Conservation (phyloP, 2,797 vertebrate species). For the Poliocrania exsul region DNA sequence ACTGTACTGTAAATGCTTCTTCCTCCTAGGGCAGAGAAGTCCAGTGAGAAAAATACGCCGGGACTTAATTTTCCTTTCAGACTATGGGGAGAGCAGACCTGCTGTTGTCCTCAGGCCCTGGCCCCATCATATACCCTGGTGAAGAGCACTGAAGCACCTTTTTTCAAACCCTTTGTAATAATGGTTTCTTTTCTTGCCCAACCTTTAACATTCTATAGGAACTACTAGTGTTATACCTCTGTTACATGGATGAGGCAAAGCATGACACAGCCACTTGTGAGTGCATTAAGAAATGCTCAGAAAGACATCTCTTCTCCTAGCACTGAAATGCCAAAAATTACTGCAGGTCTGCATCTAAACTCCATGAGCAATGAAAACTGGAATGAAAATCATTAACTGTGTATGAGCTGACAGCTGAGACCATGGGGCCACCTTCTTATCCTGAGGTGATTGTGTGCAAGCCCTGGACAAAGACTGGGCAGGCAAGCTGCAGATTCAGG, state of each 20-base stretch:
- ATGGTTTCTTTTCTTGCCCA: neutral
- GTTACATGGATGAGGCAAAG: neutral
- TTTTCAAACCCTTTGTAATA: neutral
- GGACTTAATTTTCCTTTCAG: neutral
- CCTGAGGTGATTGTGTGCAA: neutral
- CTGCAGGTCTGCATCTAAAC: neutral
- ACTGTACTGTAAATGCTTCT: neutral
- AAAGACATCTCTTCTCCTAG: neutral
- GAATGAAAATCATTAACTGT: neutral
- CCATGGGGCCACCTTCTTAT: neutral
- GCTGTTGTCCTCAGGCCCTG: neutral
- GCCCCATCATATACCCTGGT: neutral
- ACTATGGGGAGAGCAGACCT: neutral
- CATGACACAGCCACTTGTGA: neutral
- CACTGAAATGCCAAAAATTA: neutral
- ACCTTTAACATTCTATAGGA: neutral
- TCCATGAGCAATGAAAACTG: neutral
- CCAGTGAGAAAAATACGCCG: neutral
- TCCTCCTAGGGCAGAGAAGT: neutral
- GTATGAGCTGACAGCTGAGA: neutral
- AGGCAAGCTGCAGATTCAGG: neutral
- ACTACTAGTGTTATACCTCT: neutral
- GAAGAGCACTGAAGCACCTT: neutral
- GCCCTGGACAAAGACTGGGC: neutral
- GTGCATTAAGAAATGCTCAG: neutral